phyloP scores from a whole-genome alignment of 1,140 invertebrate genomes.

The Aethina tumida region DNA sequence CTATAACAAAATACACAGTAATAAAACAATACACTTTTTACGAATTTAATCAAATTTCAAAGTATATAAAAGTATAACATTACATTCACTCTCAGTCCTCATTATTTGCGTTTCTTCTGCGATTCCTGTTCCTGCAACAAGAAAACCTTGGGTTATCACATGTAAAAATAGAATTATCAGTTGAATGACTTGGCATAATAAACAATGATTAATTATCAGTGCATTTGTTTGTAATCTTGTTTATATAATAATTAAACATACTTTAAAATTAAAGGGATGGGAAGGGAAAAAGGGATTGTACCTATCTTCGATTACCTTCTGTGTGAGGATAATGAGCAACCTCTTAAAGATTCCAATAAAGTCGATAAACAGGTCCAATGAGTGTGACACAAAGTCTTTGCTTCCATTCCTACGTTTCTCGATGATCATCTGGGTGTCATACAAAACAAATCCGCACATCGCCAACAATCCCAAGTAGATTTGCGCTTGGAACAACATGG shows the following conservation, averaged over 20 bases:
- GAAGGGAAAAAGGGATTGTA: conserved; percentile 19
- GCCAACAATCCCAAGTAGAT: conserved; percentile 79
- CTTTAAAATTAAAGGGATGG: conserved; percentile 3
- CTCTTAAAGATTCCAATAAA: conserved; percentile 85
- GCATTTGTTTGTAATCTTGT: background rate
- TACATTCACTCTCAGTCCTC: no score
- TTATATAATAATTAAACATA: background rate
- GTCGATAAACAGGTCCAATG: conserved; percentile 85
- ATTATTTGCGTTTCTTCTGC: no score
- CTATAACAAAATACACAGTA: no score
- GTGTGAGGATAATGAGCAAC: conserved; percentile 76
- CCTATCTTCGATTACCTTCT: conserved; percentile 58
- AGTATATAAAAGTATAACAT: no score
- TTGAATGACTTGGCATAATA: background rate
- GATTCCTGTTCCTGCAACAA: conserved; percentile 28
- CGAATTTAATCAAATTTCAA: no score
- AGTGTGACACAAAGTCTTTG: conserved; percentile 86
- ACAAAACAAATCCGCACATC: conserved; percentile 91
- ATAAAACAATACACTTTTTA: no score
- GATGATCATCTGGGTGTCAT: conserved; percentile 92
- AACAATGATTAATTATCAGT: background rate
- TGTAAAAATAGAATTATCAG: background rate
- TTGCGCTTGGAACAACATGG: conserved; percentile 72
- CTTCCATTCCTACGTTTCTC: conserved; percentile 84
- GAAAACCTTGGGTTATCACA: conserved; percentile 6